These are phyloP conservation scores for Cherax quadricarinatus DNA, from an alignment of 1,140 invertebrate genomes.

Conservation along the genomic window DNA sequence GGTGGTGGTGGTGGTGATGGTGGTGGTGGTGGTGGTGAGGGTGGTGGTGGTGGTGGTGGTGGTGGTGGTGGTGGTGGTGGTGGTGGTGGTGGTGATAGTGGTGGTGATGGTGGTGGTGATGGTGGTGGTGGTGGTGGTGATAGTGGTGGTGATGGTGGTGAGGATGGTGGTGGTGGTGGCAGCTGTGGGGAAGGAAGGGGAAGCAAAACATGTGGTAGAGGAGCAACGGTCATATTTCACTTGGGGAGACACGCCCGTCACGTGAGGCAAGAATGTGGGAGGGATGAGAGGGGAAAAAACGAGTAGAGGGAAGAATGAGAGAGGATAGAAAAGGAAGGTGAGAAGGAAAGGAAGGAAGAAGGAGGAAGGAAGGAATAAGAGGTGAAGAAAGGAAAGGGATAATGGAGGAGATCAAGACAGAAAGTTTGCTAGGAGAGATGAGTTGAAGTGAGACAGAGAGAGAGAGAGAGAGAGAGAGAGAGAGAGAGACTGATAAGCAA, in stretches of 20 bases:
- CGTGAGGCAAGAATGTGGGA: slow-evolving; percentile 3
- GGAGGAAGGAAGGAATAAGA: neutral
- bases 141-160: neutral
- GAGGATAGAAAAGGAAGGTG: neutral
- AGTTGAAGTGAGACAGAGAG: too few species aligned
- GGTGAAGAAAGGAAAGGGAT: too few species aligned
- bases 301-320: neutral
- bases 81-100: neutral
- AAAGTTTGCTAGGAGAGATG: too few species aligned
- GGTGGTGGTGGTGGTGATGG: too few species aligned
- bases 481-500: too few species aligned
- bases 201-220: slow-evolving; percentile 37
- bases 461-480: too few species aligned
- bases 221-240: slow-evolving; percentile 42
- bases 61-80: too few species aligned
- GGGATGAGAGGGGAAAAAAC: neutral
- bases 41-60: neutral
- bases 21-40: too few species aligned
- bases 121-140: neutral
- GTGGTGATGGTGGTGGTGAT: neutral
- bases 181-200: neutral
- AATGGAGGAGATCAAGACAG: too few species aligned
- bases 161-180: neutral
- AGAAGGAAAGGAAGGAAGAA: neutral
- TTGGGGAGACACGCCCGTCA: slow-evolving; percentile 37